A percentile compares a stretch with the other conserved stretches of the same genome.
These are phyloP conservation scores for Epiblema foenella DNA, from an alignment of 2,888 invertebrate genomes.

Conservation along the genomic window DNA sequence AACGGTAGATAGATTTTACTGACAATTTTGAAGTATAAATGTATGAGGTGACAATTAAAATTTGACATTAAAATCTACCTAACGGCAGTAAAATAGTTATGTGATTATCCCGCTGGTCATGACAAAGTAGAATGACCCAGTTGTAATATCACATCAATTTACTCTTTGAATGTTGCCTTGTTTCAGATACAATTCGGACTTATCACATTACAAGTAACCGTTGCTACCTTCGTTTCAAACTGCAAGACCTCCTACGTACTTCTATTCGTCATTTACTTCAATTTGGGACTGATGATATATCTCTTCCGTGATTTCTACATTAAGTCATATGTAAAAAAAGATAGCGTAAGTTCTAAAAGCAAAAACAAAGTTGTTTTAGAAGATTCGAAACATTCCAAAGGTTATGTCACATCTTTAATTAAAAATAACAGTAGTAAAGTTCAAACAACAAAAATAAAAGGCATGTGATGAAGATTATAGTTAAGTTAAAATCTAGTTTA, in stretches of 20 bases:
- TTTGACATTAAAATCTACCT: no score
- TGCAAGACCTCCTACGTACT: conserved; percentile 24
- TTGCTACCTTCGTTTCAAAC: background rate
- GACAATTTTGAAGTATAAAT: no score
- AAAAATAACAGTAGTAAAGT: background rate
- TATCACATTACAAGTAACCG: conserved; percentile 2
- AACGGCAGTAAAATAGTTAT: no score
- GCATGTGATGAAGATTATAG: background rate
- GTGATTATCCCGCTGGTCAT: no score
- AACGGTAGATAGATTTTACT: no score
- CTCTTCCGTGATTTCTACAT: conserved; percentile 30
- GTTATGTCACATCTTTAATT: conserved; percentile 3
- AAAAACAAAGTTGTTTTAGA: background rate
- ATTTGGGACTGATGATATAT: conserved; percentile 23
- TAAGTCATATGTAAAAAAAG: conserved; percentile 17
- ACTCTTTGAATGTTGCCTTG: background rate
- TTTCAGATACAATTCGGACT: conserved; percentile 33
- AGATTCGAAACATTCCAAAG: background rate
- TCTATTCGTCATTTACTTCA: background rate
- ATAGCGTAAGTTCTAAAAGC: background rate
- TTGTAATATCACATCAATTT: background rate
- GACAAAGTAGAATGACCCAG: no score
- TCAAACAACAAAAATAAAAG: conserved; percentile 11
- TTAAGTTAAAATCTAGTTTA: background rate
- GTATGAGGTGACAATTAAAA: no score